Conservation (phyloP, 53 echinoderm and acorn worm species). For the Henricia sp. region DNA sequence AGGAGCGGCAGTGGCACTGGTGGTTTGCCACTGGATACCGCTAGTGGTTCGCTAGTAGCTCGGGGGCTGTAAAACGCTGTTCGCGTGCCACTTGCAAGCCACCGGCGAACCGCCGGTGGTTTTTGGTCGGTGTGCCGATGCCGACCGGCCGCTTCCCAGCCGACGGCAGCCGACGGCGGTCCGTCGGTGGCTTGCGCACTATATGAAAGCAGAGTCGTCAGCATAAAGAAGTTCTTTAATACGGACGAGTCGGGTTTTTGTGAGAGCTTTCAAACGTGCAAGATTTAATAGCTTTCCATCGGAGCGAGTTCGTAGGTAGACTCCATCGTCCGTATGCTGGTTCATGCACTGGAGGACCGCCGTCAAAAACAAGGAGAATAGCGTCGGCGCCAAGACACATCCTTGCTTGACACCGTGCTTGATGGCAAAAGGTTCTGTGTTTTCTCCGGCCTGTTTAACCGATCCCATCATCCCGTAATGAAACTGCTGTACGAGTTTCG, state of each 20-base stretch:
- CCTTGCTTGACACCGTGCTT: neutral
- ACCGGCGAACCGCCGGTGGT: too few relatives aligned
- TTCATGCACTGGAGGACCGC: neutral
- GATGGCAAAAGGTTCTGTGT: neutral
- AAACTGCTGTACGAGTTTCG: neutral
- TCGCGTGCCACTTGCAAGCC: too few relatives aligned
- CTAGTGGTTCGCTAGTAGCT: too few relatives aligned
- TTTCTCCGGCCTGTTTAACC: neutral
- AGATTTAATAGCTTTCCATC: slow-evolving; percentile 2
- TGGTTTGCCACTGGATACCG: too few relatives aligned
- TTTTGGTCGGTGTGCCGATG: too few relatives aligned
- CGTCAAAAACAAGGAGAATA: neutral
- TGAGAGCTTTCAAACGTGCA: neutral
- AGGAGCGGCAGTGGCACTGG: too few relatives aligned
- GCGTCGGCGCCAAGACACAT: neutral
- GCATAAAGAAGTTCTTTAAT: slow-evolving; percentile 32
- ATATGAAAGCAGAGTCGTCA: slow-evolving; percentile 32
- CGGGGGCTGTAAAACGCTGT: too few relatives aligned
- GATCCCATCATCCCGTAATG: neutral
- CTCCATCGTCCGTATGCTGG: neutral
- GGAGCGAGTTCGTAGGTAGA: neutral
- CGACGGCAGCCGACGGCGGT: too few relatives aligned
- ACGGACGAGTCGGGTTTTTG: neutral
- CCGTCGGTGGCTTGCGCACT: too few relatives aligned
- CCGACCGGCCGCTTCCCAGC: too few relatives aligned